Base-by-base conservation (phyloP, 2,797 vertebrate species). In the Sebastes jordani region DNA sequence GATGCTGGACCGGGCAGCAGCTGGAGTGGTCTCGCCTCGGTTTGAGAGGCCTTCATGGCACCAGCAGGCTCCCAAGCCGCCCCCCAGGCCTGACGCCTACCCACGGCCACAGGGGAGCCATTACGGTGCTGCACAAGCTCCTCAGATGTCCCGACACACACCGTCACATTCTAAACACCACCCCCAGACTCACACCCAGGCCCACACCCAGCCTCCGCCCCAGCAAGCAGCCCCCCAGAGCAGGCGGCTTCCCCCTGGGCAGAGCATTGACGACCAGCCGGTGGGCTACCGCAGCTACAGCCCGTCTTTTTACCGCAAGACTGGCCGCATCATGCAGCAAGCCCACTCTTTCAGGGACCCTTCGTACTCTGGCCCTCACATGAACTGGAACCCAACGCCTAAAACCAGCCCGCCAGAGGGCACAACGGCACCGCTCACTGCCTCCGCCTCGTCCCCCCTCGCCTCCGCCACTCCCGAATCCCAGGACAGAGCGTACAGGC, bases 221-320 rank as follows among this genome's bases (percentile, higher is more conserved):
- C 90, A 89, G 76, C 93, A 88, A 83, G 81, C 89, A 0, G 80
- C 90, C 18, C 62, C 89, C 3, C 94, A 94, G 82, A 90, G 81
- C 83, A 86, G 95, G 36, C 87, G 93, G 61, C 93, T 95, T 16
- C 91, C 95, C 74, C 87, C 95, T 0, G 94, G 92, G 56, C 97
- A 96, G 86, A 97, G 95, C 87, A 88, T 93, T 62, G 98, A 97
- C 0, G 97, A 98, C 58, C 95, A 97, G 62, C 97, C 96, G 8
- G 95, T 98, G 1, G 98, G 98, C n/a, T 99, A 99, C 93, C 96
- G 98, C 65, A 99, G 98, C 91, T 99, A 99, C 89, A 99, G 98
- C 92, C 98, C 98, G 0, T 99, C 98, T 11, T 99, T 99, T 89
- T 97, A 98, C 92, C 97, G 97, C 59, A 97, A 98, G 86, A 99